Percentiles rank a stretch among this genome's conserved stretches.
Evolutionary conservation across 1,140 invertebrate genomes (phyloP).

Genomic region (Bombus waltoni): DNA sequence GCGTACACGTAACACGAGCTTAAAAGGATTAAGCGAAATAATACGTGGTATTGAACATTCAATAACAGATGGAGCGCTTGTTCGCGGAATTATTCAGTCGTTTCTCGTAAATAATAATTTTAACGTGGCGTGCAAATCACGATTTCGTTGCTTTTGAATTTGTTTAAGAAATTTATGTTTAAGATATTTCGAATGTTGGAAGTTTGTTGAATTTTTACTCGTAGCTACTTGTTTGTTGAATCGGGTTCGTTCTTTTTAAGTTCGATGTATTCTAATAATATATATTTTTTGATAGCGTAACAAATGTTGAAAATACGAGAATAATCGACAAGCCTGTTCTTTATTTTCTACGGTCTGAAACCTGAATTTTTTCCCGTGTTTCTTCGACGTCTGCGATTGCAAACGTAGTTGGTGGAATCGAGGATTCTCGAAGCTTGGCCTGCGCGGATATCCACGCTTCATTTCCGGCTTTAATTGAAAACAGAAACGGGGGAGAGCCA

Average conservation of each 20-base stretch:
- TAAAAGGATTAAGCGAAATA: too few relatives aligned
- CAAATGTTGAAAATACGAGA: not conserved
- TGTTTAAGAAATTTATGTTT: too few relatives aligned
- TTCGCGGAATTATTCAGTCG: too few relatives aligned
- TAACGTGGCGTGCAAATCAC: too few relatives aligned
- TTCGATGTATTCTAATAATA: not conserved
- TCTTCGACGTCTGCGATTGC: not conserved
- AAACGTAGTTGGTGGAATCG: not conserved
- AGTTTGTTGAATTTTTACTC: too few relatives aligned
- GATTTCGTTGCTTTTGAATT: too few relatives aligned
- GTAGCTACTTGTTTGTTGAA: not conserved
- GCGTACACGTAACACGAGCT: too few relatives aligned
- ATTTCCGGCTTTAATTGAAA: conserved; percentile 62
- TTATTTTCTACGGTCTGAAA: not conserved
- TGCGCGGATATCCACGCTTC: conserved; percentile 45
- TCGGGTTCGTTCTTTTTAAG: not conserved
- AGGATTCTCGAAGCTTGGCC: not conserved
- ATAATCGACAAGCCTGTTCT: not conserved
- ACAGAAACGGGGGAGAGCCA: not conserved
- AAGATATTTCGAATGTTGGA: too few relatives aligned
- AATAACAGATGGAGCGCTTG: too few relatives aligned
- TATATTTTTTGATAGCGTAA: too few relatives aligned
- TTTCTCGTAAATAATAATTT: too few relatives aligned
- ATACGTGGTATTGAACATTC: too few relatives aligned
- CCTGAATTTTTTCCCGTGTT: not conserved